Evolutionary conservation across 2,113 vertebrate genomes (phyloP), one percentile per base, ranked within the genome.

Genomic region (Telmatochromis sp.): DNA sequence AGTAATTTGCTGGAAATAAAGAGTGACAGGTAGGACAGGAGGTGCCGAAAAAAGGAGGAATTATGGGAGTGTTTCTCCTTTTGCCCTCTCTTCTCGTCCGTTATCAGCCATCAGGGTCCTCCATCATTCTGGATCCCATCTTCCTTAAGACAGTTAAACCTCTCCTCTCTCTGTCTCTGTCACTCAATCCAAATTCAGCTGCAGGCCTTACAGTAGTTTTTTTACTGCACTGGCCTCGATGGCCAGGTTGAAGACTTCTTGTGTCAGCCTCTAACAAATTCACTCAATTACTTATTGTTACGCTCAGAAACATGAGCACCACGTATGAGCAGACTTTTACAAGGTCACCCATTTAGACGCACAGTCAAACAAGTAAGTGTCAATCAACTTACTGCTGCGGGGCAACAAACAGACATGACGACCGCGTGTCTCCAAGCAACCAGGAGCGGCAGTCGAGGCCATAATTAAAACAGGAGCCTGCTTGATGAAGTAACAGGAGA

Each of bases 91-190:
- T 85, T 90, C 81, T 92, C 12, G 4, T 88, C 84, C 14, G 63
- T 91, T 92, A 92, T 94, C 93, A 87, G 87, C 89, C 93, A 94
- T 92, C 92, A 73, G 84, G 84, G 78, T 53, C 57, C 86, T 89
- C 91, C 90, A 92, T 95, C 93, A 94, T 87, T 88, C 86, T 53
- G 31, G 83, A 92, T 89, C 83, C 90, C 87, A 90, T 93, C 92
- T 91, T 88, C 80, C 31, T 84, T 83, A 23, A 91, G 91, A 94
- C 92, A 93, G 79, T 65, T 89, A 87, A 87, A 84, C 88, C 78
- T 37, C 82, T 88, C 84, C 79, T 68, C 87, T 83, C 55, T 86
- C 83, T 8, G 81, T 83, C 92, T 93, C 87, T 89, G 68, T 93
- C 92, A 87, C 80, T 92, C 92, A 85, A 63, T 51, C 82, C 12